Base-by-base conservation (phyloP, 2,888 invertebrate genomes). In the Carcina quercana region DNA sequence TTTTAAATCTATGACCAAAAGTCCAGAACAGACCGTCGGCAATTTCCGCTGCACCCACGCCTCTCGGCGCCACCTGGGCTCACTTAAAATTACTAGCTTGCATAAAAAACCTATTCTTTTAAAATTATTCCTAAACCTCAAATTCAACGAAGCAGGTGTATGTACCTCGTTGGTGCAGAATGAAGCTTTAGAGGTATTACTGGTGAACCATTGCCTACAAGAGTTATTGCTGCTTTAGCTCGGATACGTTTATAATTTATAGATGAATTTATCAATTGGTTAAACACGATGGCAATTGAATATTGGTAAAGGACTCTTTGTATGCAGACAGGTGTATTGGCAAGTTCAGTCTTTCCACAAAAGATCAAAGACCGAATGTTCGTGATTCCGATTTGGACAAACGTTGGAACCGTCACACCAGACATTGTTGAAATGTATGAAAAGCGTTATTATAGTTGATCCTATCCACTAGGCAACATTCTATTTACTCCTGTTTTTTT, bases 61-160 rank as follows among this genome's bases (percentile, higher is more conserved):
- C 62, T 59, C 63, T 72, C 68, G 68, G 47, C 60, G 46, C 52
- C 70, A 72, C 71, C 72, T 68, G 74, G 59, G 59, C 53, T 48
- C 55, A 56, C 52, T 59, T 58, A 59, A 55, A 61, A 63, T n/a
- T 60, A 59, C 22, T 31, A 30, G 22, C 25, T 26, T 14, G 2
- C 20, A 20, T 20, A 20, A 20, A 24, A 35, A 38, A 25, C 35
- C 30, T 36, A 40, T 44, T 44, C 38, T 31, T 38, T 53, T 44
- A 50, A 50, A 58, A 62, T 52, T 42, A 57, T 54, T 54, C 42
- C 47, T 55, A 54, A 61, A 52, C 54, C 53, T 47, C 39, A 42
- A 47, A 50, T 43, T 52, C 41, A 35, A 40, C 35, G 46, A 46
- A 43, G 37, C 48, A 11, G 24, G 11, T 11, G 24, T 11, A 11